Conservation (phyloP, 1,140 invertebrate genomes). For the Monochamus saltuarius region DNA sequence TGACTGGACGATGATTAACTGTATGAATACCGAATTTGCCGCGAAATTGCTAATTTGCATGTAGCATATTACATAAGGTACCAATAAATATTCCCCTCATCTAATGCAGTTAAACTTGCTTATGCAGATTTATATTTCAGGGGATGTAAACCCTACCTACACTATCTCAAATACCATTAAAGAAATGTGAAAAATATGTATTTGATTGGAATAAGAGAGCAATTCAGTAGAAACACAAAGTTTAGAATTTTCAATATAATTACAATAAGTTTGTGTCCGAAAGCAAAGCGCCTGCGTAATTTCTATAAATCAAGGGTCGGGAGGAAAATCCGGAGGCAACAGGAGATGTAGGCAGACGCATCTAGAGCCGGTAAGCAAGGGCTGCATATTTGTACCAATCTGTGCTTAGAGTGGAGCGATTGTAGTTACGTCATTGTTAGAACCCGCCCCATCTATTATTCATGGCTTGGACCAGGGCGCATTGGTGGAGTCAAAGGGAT, state of each 20-base stretch:
- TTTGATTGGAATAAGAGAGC: too few species aligned
- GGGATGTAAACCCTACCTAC: too few species aligned
- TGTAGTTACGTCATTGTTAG: conserved; percentile 55
- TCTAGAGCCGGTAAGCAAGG: conserved; percentile 19
- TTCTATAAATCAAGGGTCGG: conserved; percentile 3
- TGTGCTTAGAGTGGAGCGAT: conserved; percentile 51
- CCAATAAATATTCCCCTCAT: too few species aligned
- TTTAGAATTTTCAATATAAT: too few species aligned
- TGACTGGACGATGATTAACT: conserved; percentile 51
- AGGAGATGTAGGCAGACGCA: not conserved
- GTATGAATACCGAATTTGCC: conserved; percentile 50
- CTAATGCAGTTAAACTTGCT: too few species aligned
- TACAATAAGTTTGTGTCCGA: too few species aligned
- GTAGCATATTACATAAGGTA: too few species aligned
- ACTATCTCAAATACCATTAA: too few species aligned
- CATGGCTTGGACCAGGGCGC: conserved; percentile 41
- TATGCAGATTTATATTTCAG: too few species aligned
- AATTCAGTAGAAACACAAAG: too few species aligned
- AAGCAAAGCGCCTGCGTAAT: too few species aligned
- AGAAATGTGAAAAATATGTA: too few species aligned
- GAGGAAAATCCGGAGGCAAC: conserved; percentile 23
- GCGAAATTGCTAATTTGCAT: conserved; percentile 48
- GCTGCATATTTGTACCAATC: conserved; percentile 49
- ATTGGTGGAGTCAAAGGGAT: conserved; percentile 21
- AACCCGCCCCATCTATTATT: conserved; percentile 54